A percentile compares a stretch with the other conserved stretches of the same genome.
These are phyloP conservation scores for Etheostoma cragini DNA, from an alignment of 2,113 vertebrate genomes.

Conservation along the genomic window DNA sequence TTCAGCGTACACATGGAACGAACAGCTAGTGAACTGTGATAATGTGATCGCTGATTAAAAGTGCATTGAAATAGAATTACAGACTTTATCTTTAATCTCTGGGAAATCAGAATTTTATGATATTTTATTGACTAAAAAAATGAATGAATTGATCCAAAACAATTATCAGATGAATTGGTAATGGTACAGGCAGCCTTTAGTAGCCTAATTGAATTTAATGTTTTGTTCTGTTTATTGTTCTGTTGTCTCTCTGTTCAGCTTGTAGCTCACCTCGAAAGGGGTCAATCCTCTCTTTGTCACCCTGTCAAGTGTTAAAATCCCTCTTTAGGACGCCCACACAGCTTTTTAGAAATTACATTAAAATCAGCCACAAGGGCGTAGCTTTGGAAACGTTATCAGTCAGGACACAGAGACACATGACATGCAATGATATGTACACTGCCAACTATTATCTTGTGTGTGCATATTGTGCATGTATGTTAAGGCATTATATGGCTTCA, in stretches of 20 bases:
- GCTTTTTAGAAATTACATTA: constrained; percentile 56
- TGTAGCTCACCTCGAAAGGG: constrained; percentile 3
- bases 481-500: constrained; percentile 10
- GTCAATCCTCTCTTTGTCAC: constrained; percentile 14
- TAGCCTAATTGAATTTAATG: no score
- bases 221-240: no score
- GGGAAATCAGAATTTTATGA: not conserved
- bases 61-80: no score
- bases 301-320: constrained; percentile 48
- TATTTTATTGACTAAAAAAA: not conserved
- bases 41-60: no score
- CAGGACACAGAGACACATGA: constrained; percentile 3
- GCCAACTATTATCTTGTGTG: not conserved
- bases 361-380: constrained; percentile 29
- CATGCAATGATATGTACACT: not conserved
- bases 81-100: no score
- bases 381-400: constrained; percentile 50
- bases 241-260: not conserved
- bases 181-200: not conserved
- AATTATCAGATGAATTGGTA: no score
- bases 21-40: no score
- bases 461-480: not conserved
- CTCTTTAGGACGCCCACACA: not conserved
- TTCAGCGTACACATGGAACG: no score
- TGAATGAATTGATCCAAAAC: no score